Base-by-base conservation (phyloP, 1,140 invertebrate genomes). In the Papilio machaon region DNA sequence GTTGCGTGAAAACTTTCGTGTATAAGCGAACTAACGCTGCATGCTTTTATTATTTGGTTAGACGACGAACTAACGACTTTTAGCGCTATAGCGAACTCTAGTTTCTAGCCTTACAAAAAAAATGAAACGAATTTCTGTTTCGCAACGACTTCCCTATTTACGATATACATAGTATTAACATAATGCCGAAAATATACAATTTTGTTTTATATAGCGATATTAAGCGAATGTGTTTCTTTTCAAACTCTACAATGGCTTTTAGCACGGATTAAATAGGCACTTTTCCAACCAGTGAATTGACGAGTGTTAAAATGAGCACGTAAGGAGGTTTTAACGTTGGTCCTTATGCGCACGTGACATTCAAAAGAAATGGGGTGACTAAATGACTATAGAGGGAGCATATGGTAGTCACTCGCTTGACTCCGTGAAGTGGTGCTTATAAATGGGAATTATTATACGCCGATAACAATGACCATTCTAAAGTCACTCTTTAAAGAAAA, bases 321-420 rank as follows among this genome's bases (percentile, higher is more conserved):
- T 81, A 80, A 90, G 86, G 80, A 85, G 83, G 84, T 60, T 83
- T 84, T 86, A 84, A 78, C 79, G 75, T 82, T 79, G 64, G 73
- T 83, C 82, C 87, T 89, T 70, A 73, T 67, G 84, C 82, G 89
- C 89, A 91, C 90, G 90, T 91, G 87, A 90, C 89, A 82, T 85
- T 79, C 80, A 83, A 79, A 78, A 80, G 79, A 84, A 79, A 58
- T 81, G 70, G 82, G 85, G 82, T 76, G 74, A 81, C 54, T 82
- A 73, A 84, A 78, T 80, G 83, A 82, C 83, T 86, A 79, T 35
- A 74, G 83, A 83, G 73, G 46, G 79, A 84, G 80, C 89, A 90
- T 90, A 90, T 89, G 89, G 85, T 84, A 64, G 17, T 83, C 54
- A 64, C 52, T 73, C 75, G 58, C 77, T 67, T 67, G 54, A 79